Evolutionary conservation across 2,113 vertebrate genomes (phyloP).

Genomic region (Bubalus kerabau): DNA sequence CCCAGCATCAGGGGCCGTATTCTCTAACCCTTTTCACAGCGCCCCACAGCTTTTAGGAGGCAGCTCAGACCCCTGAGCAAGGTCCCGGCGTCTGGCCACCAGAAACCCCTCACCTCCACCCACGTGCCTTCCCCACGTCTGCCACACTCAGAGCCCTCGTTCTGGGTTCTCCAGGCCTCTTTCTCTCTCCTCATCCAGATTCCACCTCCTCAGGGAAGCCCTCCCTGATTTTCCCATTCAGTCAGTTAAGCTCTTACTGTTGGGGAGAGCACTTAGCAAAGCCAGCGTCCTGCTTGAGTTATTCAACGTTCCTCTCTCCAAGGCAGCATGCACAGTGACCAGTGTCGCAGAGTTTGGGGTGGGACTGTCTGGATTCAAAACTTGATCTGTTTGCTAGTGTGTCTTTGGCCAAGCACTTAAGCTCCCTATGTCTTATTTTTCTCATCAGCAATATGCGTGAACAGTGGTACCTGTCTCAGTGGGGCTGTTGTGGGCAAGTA

Average conservation of each 20-base stretch:
- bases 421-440: neutral
- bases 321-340: neutral
- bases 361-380: neutral
- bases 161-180: too few relatives aligned
- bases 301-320: too few relatives aligned
- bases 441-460: fast-evolving
- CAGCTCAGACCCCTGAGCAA: neutral
- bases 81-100: neutral
- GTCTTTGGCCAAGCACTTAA: neutral
- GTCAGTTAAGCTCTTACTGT: neutral
- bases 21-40: neutral
- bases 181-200: neutral
- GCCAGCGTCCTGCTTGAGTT: neutral
- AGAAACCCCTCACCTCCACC: fast-evolving
- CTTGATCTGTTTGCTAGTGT: neutral
- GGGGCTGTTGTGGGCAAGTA: neutral
- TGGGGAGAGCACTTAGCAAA: too few relatives aligned
- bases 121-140: neutral
- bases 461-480: neutral
- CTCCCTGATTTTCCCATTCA: neutral
- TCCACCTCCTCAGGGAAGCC: neutral
- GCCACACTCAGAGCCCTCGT: neutral
- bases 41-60: neutral
- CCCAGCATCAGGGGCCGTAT: neutral
- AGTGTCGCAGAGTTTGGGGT: neutral